Evolutionary conservation across 2,797 vertebrate species (phyloP), one percentile per base, ranked within the genome.

Genomic region (Rhinichthys osculus): DNA sequence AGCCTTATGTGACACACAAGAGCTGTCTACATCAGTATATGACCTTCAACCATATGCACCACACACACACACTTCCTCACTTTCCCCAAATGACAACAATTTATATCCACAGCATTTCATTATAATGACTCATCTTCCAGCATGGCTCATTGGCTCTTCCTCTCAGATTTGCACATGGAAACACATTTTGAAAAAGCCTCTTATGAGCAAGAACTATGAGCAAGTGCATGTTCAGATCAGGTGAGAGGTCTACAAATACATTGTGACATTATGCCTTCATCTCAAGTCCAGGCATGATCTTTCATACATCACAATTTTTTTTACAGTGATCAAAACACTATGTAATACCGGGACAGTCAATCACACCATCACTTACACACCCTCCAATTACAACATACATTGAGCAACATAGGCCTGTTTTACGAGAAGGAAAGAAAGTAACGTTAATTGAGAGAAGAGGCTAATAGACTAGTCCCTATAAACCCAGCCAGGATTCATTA

Each of bases 201-300:
- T 78, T 19, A 62, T 27, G 59, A 6, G 59, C 5, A 21, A 2
- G 19, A 62, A n/a, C 35, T 8, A 78, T 16, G 14, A 62, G 7
- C 35, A 62, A 42, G 38, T 62, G 35, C 35, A 62, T 78, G 14
- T 35, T 50, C 17, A 74, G 1, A 82, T 40, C 6, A 82, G 7
- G 30, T 40, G 14, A 47, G 40, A 47, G 16, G 5, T 11, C 33
- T 40, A 40, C 23, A 71, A 62, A 80, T 50, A 62, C 5, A 71
- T 7, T 8, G 4, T 71, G 74, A 78, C 47, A 44, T 10, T 59
- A 40, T 44, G 59, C 23, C 42, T 85, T 91, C 89, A 89, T 70
- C 30, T 69, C 52, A 17, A 3, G 7, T 88, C 23, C 82, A 14
- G 50, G 47, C 30, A 59, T 47, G 64, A 44, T 33, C 69, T 57